Evolutionary conservation across 1,140 invertebrate genomes (phyloP).

Genomic region (Chironomus striatipennis): DNA sequence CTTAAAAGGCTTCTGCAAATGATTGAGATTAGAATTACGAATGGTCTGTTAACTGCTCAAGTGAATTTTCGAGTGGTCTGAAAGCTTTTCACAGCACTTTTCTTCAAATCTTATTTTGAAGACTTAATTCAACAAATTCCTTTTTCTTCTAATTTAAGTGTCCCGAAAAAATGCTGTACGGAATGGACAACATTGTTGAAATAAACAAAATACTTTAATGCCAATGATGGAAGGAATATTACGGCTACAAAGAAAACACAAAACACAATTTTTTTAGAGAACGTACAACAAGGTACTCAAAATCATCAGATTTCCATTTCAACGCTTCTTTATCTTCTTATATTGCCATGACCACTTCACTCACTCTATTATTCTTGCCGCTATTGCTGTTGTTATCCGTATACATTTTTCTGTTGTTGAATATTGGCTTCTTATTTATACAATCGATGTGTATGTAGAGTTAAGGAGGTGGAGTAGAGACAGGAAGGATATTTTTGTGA

Average conservation of each 20-base stretch:
- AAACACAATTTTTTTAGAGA: conserved; percentile 4
- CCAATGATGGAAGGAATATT: too few relatives aligned
- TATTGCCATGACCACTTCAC: conserved; percentile 1
- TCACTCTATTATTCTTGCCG: too few relatives aligned
- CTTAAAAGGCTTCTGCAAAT: background rate
- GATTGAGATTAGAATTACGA: background rate
- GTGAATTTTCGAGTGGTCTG: conserved; percentile 1
- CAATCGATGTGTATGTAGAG: too few relatives aligned
- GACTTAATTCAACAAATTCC: too few relatives aligned
- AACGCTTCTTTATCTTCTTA: background rate
- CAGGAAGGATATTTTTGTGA: background rate
- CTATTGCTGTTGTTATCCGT: too few relatives aligned
- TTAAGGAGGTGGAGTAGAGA: too few relatives aligned
- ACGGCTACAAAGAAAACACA: background rate
- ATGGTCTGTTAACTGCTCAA: background rate
- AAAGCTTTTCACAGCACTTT: background rate
- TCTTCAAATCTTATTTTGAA: background rate
- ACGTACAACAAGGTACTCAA: background rate
- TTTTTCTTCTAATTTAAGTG: too few relatives aligned
- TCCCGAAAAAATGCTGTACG: too few relatives aligned
- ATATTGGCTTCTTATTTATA: background rate
- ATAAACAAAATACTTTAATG: too few relatives aligned
- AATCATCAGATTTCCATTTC: conserved; percentile 8
- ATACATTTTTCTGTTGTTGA: background rate
- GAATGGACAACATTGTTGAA: too few relatives aligned